Evolutionary conservation across 1,140 invertebrate species (phyloP).

Genomic region (Anastatus disparis): DNA sequence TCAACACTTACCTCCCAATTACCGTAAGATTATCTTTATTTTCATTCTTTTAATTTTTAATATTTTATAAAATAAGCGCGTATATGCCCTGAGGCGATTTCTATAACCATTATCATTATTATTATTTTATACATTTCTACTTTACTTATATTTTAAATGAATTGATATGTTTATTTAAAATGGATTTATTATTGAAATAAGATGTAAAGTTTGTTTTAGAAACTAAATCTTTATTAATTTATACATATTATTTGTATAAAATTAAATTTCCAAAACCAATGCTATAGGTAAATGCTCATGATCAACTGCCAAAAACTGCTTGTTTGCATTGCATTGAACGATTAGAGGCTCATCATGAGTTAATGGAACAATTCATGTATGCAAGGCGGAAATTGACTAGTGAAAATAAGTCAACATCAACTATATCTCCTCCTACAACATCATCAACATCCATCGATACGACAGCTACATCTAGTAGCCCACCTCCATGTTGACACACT

Average conservation of each 20-base stretch:
- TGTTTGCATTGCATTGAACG: slow-evolving; percentile 76
- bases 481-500: slow-evolving; percentile 45
- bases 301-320: slow-evolving; percentile 79
- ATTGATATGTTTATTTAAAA: too few relatives aligned
- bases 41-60: background rate
- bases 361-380: slow-evolving; percentile 71
- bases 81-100: background rate
- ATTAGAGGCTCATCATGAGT: slow-evolving; percentile 76
- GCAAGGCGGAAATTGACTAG: slow-evolving; percentile 58
- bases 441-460: slow-evolving; percentile 52
- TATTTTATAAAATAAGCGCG: background rate
- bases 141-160: background rate
- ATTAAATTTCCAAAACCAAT: background rate
- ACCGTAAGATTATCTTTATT: slow-evolving; percentile 67
- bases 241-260: background rate
- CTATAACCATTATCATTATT: slow-evolving; percentile 9
- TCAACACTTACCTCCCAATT: slow-evolving; percentile 79
- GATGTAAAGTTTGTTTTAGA: too few relatives aligned
- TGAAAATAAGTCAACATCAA: slow-evolving; percentile 51
- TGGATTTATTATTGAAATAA: too few relatives aligned
- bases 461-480: slow-evolving; percentile 54
- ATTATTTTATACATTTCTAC: background rate
- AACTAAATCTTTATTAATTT: background rate
- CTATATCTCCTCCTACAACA: slow-evolving; percentile 50
- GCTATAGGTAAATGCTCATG: slow-evolving; percentile 75